Evolutionary conservation across 2,888 invertebrate species (phyloP).

Genomic region (Agonopterix alstromeriana): DNA sequence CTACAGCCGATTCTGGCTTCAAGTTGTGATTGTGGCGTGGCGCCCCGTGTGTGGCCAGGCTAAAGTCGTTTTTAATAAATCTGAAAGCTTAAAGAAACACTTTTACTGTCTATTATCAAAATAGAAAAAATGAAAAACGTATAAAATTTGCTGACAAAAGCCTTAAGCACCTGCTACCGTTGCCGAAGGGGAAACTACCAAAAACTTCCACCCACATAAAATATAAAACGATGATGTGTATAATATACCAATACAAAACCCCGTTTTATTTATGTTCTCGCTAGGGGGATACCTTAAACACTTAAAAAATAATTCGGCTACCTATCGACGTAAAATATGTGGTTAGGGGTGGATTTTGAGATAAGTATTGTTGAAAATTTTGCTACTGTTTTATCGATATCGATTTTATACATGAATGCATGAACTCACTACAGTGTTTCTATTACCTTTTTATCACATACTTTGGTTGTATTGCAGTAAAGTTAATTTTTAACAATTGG

Average conservation of each 20-base stretch:
- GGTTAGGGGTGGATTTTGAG: slow-evolving; percentile 8
- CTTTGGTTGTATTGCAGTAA: no score
- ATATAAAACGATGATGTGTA: slow-evolving; percentile 26
- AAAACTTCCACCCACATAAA: slow-evolving; percentile 12
- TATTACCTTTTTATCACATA: no score
- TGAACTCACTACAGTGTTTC: no score
- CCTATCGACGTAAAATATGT: slow-evolving; percentile 12
- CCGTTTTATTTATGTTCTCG: slow-evolving; percentile 39
- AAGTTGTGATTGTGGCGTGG: no score
- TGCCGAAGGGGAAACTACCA: slow-evolving; percentile 4
- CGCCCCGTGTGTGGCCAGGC: no score
- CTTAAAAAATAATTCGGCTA: slow-evolving; percentile 52
- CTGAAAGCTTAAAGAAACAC: no score
- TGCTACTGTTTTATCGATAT: not conserved
- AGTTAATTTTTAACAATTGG: no score
- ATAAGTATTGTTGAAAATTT: not conserved
- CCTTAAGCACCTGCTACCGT: slow-evolving; percentile 14
- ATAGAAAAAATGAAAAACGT: no score
- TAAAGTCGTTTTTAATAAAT: no score
- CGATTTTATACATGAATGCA: no score
- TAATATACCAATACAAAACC: slow-evolving; percentile 16
- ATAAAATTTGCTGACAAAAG: slow-evolving; percentile 14
- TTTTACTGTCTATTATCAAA: no score
- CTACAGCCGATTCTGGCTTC: no score
- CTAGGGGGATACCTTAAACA: slow-evolving; percentile 45